phyloP scores from a whole-genome alignment of 2,113 vertebrate genomes.

The Phrynocephalus versicolor region DNA sequence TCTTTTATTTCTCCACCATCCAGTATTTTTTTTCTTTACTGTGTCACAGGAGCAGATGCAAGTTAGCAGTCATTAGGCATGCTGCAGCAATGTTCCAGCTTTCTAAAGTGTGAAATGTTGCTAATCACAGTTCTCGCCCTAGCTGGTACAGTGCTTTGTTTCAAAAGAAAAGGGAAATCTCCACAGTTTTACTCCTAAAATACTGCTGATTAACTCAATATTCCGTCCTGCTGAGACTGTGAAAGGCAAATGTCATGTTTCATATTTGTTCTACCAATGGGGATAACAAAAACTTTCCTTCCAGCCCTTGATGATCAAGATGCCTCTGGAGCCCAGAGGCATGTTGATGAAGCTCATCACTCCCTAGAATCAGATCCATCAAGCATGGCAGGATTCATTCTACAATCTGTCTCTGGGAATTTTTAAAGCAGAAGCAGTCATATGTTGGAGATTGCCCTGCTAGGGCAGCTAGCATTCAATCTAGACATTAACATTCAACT shows the following conservation, averaged over 20 bases:
- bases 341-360: constrained; percentile 10
- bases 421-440: background rate
- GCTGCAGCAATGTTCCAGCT: background rate
- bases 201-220: background rate
- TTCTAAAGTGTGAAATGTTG: constrained; percentile 15
- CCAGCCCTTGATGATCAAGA: constrained; percentile 22
- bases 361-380: background rate
- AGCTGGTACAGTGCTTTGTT: constrained; percentile 1
- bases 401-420: constrained; percentile 7
- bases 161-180: background rate
- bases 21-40: background rate
- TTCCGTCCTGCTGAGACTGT: background rate
- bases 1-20: background rate
- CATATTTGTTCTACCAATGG: constrained; percentile 20
- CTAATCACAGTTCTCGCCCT: background rate
- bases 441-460: background rate
- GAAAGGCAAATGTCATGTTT: constrained; percentile 31
- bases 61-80: background rate
- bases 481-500: background rate
- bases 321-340: background rate
- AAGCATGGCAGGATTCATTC: background rate
- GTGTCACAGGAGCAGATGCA: background rate
- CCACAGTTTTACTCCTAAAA: constrained; percentile 3
- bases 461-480: background rate
- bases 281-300: constrained; percentile 28